Evolutionary conservation across 2,888 invertebrate genomes (phyloP).

Genomic region (Epinotia brunnichana): DNA sequence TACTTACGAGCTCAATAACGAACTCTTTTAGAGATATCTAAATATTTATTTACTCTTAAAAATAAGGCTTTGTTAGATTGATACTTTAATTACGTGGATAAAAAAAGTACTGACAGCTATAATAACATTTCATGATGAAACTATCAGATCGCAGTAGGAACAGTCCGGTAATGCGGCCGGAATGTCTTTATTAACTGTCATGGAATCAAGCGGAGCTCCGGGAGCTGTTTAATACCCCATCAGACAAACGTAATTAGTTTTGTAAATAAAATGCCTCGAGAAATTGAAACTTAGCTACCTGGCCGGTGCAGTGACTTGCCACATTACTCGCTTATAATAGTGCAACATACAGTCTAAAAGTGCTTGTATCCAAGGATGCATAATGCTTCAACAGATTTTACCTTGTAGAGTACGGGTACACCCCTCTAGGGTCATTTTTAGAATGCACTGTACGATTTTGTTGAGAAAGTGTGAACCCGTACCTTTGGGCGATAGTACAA

Average conservation of each 20-base stretch:
- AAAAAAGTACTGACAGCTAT: constrained; percentile 55
- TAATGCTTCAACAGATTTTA: neutral
- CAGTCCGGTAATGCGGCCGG: constrained; percentile 68
- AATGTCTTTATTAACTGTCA: constrained; percentile 83
- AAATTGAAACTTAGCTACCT: constrained; percentile 83
- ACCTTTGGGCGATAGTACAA: no score
- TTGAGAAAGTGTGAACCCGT: no score
- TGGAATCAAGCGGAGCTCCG: constrained; percentile 74
- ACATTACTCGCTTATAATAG: constrained; percentile 66
- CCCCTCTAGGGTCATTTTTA: no score
- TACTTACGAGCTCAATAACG: constrained; percentile 11
- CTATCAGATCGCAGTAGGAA: constrained; percentile 69
- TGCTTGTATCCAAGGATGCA: neutral
- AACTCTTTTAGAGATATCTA: constrained; percentile 5
- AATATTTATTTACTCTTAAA: constrained; percentile 9
- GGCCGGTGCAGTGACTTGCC: constrained; percentile 77
- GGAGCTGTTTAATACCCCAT: constrained; percentile 79
- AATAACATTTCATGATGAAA: constrained; percentile 66
- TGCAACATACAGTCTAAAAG: constrained; percentile 54
- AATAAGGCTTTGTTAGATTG: constrained; percentile 19
- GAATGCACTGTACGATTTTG: no score
- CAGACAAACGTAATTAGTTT: constrained; percentile 84
- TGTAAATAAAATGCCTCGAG: constrained; percentile 83
- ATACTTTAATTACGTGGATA: constrained; percentile 43
- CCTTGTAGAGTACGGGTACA: no score